These are phyloP conservation scores for Lasioglossum villosulum DNA, from an alignment of 2,888 invertebrate genomes.

Conservation along the genomic window DNA sequence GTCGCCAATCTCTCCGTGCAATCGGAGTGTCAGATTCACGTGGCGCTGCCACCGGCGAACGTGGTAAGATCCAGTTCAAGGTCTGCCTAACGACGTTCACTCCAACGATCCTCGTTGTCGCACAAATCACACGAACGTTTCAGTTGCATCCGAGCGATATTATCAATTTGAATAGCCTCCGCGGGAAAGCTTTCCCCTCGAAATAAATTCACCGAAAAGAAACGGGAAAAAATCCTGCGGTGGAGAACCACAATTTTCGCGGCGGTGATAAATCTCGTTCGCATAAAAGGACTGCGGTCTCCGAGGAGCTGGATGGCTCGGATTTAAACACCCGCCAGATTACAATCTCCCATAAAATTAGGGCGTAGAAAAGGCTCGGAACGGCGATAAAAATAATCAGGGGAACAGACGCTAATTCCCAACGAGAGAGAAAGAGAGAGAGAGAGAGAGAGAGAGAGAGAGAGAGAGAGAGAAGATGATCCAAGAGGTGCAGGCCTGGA, in stretches of 20 bases:
- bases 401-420: constrained; percentile 33
- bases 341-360: constrained; percentile 47
- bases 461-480: no score
- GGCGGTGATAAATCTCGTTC: constrained; percentile 6
- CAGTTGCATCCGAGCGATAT: background rate
- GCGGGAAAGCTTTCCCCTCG: background rate
- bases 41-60: background rate
- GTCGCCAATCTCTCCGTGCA: background rate
- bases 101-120: background rate
- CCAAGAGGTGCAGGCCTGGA: background rate
- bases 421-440: background rate
- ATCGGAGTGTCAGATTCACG: background rate
- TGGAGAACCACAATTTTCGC: background rate
- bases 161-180: background rate
- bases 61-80: constrained; percentile 3
- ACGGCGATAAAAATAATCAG: constrained; percentile 51
- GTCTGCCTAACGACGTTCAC: background rate
- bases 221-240: background rate
- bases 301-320: constrained; percentile 19
- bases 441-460: background rate
- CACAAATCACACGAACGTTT: background rate
- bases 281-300: background rate
- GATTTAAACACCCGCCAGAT: constrained; percentile 30
- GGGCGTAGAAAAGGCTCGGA: constrained; percentile 11
- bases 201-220: background rate